A percentile compares a stretch with the other conserved stretches of the same genome.
These are phyloP conservation scores for Brachypodius melanocephalos DNA, from an alignment of 2,113 vertebrate species.

Conservation along the genomic window DNA sequence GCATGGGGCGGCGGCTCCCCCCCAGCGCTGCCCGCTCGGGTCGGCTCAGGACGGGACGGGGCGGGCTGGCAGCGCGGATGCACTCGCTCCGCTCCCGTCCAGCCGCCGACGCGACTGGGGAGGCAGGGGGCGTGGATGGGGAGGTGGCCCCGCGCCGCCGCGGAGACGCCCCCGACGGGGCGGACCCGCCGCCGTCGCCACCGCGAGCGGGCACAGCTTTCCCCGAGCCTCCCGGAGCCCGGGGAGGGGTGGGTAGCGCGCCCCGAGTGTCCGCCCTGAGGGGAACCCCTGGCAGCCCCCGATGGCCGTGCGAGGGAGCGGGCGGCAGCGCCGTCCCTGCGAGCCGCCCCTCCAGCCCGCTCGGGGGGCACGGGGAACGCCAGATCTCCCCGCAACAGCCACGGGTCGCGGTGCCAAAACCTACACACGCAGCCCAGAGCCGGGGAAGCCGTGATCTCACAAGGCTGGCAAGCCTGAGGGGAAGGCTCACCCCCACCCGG, in stretches of 20 bases:
- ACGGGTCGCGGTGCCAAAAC: accelerated
- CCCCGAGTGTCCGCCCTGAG: accelerated
- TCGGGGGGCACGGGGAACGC: accelerated
- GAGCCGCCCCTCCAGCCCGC: neutral
- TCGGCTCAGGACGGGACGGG: neutral
- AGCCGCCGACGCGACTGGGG: slow-evolving; percentile 23
- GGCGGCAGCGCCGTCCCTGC: neutral
- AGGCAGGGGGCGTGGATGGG: neutral
- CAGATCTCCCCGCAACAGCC: neutral
- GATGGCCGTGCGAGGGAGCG: neutral
- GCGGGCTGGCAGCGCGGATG: neutral
- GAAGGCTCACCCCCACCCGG: neutral
- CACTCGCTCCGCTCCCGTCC: neutral
- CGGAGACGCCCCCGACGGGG: slow-evolving; percentile 38
- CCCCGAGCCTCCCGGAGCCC: accelerated
- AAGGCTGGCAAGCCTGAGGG: neutral
- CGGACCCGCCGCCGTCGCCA: neutral
- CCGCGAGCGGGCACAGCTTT: accelerated
- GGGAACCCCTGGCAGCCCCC: accelerated
- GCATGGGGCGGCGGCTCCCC: neutral
- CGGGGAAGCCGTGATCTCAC: neutral
- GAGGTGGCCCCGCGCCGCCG: slow-evolving; percentile 16
- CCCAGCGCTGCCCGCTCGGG: neutral
- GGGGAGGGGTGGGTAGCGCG: accelerated
- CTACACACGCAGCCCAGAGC: neutral